A percentile compares a stretch with the other conserved stretches of the same genome.
phyloP scores from a whole-genome alignment of 2,888 invertebrate species.

The Phorcus lineatus region DNA sequence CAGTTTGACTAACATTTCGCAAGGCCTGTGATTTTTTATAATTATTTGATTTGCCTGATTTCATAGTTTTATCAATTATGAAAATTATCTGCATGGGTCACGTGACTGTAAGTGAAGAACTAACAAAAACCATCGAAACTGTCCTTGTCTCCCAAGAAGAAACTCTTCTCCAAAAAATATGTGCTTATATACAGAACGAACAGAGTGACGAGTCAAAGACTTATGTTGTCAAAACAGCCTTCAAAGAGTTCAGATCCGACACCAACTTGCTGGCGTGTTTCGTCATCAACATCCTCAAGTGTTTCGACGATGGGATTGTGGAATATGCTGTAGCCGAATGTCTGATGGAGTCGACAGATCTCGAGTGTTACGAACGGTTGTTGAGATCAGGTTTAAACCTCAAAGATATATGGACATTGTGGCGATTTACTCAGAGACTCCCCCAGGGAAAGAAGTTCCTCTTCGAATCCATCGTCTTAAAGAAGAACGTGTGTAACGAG shows the following conservation, averaged over 20 bases:
- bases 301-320: neutral
- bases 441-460: constrained; percentile 10
- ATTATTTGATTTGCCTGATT: neutral
- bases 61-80: neutral
- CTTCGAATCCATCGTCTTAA: constrained; percentile 15
- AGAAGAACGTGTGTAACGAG: constrained; percentile 19
- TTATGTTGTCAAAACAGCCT: neutral
- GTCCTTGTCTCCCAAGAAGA: neutral
- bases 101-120: neutral
- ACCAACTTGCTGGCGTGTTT: neutral
- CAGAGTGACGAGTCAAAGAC: neutral
- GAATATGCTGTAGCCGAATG: neutral
- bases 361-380: neutral
- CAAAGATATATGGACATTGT: neutral
- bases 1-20: too few species aligned
- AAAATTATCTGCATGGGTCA: constrained; percentile 17
- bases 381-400: neutral
- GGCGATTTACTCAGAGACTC: neutral
- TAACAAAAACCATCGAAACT: neutral
- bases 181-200: neutral
- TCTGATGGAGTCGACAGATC: neutral
- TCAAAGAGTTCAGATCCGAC: neutral
- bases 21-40: too few species aligned
- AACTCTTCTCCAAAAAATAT: neutral
- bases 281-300: neutral